Base-by-base conservation (phyloP, 2,113 vertebrate genomes). In the Meles meles region DNA sequence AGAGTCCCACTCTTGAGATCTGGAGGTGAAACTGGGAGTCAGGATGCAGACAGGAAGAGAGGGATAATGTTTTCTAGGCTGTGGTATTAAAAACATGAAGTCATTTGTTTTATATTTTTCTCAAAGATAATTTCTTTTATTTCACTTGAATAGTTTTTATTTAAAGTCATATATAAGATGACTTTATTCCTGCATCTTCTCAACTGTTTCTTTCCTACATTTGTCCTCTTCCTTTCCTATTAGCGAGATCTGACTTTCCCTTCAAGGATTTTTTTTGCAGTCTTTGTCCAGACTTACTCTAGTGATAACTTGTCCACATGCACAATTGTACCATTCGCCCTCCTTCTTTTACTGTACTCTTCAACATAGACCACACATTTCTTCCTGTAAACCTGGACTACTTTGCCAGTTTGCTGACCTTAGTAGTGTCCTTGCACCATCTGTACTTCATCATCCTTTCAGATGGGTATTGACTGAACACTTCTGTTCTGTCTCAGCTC, bases 91-190 rank as follows among this genome's bases (percentile, higher is more conserved):
- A 91, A 77, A 59, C 11, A 82, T 79, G 44, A 92, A 57, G 72
- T 42, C 27, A 88, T 79, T 96, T 20, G 34, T 80, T 88, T 93
- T 91, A 27, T 95, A 86, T 91, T 90, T 96, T 88, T 52, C 27
- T 77, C 49, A 88, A 82, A 71, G 20, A 80, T 72, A 42, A 76
- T 76, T 44, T 42, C 37, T 71, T 42, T 27, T 74, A 29, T 76
- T 76, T 76, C 42, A 76, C 44, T 44, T 47, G 47, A 47, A 76
- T 42, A 76, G 42, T 29, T 76, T 47, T 47, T 47, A 76, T 47
- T 76, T 47, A 76, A 47, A 76, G 74, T 76, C 27, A 17, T 31
- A 76, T 47, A 47, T 31, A 47, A 29, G 74, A 44, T 31, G 42
- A 76, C 74, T 44, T 76, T 47, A 47, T 76, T 76, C 42, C 74